These are phyloP conservation scores for Epinephelus fuscoguttatus DNA, from an alignment of 2,113 vertebrate genomes.

Conservation along the genomic window DNA sequence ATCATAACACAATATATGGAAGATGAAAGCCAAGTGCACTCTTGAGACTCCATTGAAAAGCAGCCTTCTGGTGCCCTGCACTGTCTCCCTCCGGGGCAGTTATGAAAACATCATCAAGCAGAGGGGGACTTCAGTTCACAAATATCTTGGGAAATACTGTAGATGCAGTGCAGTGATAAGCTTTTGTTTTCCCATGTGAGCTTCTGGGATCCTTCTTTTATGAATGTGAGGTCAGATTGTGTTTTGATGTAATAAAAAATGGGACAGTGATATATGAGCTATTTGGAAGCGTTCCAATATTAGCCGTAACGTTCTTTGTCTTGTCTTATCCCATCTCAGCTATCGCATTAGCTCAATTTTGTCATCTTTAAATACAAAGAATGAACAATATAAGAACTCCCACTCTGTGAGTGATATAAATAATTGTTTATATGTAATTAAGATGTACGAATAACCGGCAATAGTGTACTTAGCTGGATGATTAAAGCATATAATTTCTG, in stretches of 20 bases:
- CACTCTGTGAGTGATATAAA: background rate
- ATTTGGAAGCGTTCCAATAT: conserved; percentile 19
- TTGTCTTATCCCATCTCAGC: background rate
- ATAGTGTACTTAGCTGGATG: background rate
- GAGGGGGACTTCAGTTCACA: conserved; percentile 1
- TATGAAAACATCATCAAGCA: conserved; percentile 40
- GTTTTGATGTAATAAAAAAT: conserved; percentile 33
- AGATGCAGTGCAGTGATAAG: conserved; percentile 9
- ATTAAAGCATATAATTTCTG: background rate
- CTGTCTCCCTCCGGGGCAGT: conserved; percentile 1
- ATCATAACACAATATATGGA: conserved; percentile 51
- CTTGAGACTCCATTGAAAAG: conserved; percentile 43
- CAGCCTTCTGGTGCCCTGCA: conserved; percentile 17
- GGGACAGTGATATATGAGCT: conserved; percentile 25
- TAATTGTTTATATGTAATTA: background rate
- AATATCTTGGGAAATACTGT: conserved; percentile 25
- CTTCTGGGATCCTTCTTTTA: conserved; percentile 1
- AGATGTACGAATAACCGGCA: background rate
- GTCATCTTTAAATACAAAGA: background rate
- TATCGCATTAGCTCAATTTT: background rate
- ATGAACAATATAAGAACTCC: background rate
- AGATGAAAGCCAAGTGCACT: conserved; percentile 56
- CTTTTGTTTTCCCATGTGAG: conserved; percentile 16
- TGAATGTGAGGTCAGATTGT: conserved; percentile 41
- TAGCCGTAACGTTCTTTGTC: background rate